Base-by-base conservation (phyloP, 2,888 invertebrate species). In the Drosophila gaucha region DNA sequence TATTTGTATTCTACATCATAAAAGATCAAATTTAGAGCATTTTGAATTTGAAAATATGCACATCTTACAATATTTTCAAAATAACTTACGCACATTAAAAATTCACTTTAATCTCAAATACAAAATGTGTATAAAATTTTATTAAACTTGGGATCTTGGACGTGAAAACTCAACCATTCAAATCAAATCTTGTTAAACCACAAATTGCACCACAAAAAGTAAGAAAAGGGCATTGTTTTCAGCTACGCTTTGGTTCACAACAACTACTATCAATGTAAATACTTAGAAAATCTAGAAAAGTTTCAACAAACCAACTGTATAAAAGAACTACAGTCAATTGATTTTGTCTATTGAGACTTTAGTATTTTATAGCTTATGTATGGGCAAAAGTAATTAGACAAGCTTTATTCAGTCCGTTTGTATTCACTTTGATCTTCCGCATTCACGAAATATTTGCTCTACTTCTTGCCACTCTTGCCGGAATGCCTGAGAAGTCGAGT, bases 401-500 rank as follows among this genome's bases (percentile, higher is more conserved):
- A 35, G 18, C 24, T 35, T 14, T 33, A 44, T 30, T 44, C 24
- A 16, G 41, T 41, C 10, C 26, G 26, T 5, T 1, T 4, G 1
- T 26, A 14, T 26, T 41, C 31, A n/a, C 44, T 36, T 35, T 20
- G 31, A 65, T 38, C 24, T 55, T 36, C 31, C 56, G 46, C 36
- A 22, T 39, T 51, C 31, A 38, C n/a, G 36, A 22, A 16, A 56
- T 63, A 43, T 30, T 26, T 31, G 22, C 22, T 18, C 18, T 16
- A 18, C 14, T 39, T n/a, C 44, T 36, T 28, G 26, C 12, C 28
- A 8, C 26, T 9, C 14, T n/a, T n/a, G 22, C 22, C 22, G 22
- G 41, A 14, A 41, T 41, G 41, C 14, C 24, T 26, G 41, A 41
- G 6, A 41, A 9, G 9, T 24, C 12, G 36, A 36, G 24, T 9